Evolutionary conservation across 2,888 invertebrate species (phyloP).

Genomic region (Chrysina gloriosa): DNA sequence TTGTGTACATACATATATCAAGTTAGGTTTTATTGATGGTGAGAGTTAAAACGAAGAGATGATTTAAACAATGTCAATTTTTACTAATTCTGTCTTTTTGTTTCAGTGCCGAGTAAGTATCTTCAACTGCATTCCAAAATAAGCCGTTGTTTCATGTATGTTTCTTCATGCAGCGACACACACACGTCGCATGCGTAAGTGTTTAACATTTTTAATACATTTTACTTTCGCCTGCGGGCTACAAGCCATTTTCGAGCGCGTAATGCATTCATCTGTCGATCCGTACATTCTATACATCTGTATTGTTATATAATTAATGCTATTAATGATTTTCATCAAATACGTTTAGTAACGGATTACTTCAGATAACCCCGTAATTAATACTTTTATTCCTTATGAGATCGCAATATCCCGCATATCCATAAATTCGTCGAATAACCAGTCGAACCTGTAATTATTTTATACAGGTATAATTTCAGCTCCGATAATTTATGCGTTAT

Average conservation of each 20-base stretch:
- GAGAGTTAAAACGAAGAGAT: neutral
- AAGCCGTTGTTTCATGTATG: neutral
- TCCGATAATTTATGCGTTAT: conserved; percentile 18
- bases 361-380: conserved; percentile 28
- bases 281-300: neutral
- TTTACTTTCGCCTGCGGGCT: neutral
- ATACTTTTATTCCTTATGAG: conserved; percentile 16
- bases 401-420: conserved; percentile 3
- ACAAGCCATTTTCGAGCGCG: neutral
- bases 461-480: conserved; percentile 18
- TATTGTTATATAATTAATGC: conserved; percentile 11
- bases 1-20: neutral
- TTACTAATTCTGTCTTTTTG: neutral
- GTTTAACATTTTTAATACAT: neutral
- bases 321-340: conserved; percentile 19
- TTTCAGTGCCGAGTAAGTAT: conserved; percentile 33
- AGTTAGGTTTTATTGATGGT: neutral
- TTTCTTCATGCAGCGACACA: neutral
- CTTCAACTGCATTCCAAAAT: neutral
- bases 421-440: conserved; percentile 26
- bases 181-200: neutral
- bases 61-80: too few relatives aligned
- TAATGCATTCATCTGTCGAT: neutral
- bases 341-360: conserved; percentile 17
- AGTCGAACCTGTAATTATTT: conserved; percentile 24